phyloP scores from a whole-genome alignment of 2,888 invertebrate genomes.

The Hyppa rectilinea region DNA sequence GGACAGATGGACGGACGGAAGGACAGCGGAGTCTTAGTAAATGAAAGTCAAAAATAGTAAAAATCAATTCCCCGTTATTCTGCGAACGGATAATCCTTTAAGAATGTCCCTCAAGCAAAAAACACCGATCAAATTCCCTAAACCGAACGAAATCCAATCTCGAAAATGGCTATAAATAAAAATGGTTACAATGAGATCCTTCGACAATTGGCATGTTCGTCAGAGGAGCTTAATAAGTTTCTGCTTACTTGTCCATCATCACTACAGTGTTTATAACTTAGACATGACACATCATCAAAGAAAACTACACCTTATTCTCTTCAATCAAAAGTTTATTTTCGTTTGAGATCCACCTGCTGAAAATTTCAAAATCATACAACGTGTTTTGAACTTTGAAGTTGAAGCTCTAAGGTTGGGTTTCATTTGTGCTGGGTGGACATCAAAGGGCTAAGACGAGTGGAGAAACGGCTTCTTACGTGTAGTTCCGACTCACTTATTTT shows the following conservation, averaged over 20 bases:
- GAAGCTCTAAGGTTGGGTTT: constrained; percentile 59
- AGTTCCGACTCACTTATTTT: constrained; percentile 87
- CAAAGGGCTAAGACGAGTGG: constrained; percentile 77
- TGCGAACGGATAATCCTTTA: constrained; percentile 54
- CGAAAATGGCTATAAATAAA: constrained; percentile 62
- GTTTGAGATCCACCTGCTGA: constrained; percentile 7
- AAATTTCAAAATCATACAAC: constrained; percentile 23
- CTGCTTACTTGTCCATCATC: constrained; percentile 86
- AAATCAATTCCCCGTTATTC: constrained; percentile 36
- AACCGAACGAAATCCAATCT: constrained; percentile 59
- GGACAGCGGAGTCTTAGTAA: too few relatives aligned
- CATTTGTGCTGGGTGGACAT: constrained; percentile 63
- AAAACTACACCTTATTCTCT: constrained; percentile 59
- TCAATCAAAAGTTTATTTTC: constrained; percentile 16
- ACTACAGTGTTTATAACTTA: constrained; percentile 77
- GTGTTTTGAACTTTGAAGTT: constrained; percentile 46
- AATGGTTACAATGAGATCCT: constrained; percentile 75
- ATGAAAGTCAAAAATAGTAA: not conserved
- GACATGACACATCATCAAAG: constrained; percentile 35
- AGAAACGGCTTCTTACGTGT: constrained; percentile 81
- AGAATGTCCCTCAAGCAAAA: constrained; percentile 52
- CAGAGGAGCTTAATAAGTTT: constrained; percentile 85
- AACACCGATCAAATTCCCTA: constrained; percentile 56
- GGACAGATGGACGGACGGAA: too few relatives aligned
- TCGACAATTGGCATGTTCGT: constrained; percentile 84